A percentile compares a stretch with the other conserved stretches of the same genome.
These are phyloP conservation scores for Montipora sp. DNA, from an alignment of 64 coral and sea anemone species.

Conservation along the genomic window DNA sequence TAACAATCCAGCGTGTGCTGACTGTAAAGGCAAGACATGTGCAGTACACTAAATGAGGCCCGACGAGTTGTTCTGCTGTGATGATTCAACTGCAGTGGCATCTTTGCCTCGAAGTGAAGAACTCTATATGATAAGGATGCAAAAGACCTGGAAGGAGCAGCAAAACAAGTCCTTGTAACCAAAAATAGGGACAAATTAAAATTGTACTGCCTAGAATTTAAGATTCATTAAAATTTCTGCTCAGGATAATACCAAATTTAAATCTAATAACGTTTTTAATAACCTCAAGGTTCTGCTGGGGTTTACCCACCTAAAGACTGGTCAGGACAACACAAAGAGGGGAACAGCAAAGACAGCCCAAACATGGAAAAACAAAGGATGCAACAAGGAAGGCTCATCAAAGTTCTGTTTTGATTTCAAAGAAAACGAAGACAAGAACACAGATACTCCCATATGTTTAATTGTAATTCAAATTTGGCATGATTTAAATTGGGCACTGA, in stretches of 20 bases:
- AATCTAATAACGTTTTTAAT: conserved; percentile 3
- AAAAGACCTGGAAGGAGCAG: conserved; percentile 4
- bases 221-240: conserved; percentile 15
- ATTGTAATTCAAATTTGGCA: conserved; percentile 45
- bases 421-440: conserved; percentile 1
- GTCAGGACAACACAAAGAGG: conserved; percentile 24
- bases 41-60: conserved; percentile 58
- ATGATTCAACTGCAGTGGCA: neutral
- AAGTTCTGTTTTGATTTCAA: conserved; percentile 33
- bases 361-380: conserved; percentile 1
- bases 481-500: conserved; percentile 4
- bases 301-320: conserved; percentile 7
- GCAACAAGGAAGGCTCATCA: neutral
- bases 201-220: conserved; percentile 17
- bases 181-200: neutral
- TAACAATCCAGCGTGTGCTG: conserved; percentile 62
- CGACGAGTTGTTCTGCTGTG: conserved; percentile 40
- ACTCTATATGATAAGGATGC: conserved; percentile 8
- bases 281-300: neutral
- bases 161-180: conserved; percentile 5
- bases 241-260: conserved; percentile 10
- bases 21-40: conserved; percentile 42
- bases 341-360: conserved; percentile 42
- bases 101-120: neutral
- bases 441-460: neutral